A percentile compares a stretch with the other conserved stretches of the same genome.
Evolutionary conservation across 2,888 invertebrate species (phyloP).

Genomic region (Cecidostiba fungosa): DNA sequence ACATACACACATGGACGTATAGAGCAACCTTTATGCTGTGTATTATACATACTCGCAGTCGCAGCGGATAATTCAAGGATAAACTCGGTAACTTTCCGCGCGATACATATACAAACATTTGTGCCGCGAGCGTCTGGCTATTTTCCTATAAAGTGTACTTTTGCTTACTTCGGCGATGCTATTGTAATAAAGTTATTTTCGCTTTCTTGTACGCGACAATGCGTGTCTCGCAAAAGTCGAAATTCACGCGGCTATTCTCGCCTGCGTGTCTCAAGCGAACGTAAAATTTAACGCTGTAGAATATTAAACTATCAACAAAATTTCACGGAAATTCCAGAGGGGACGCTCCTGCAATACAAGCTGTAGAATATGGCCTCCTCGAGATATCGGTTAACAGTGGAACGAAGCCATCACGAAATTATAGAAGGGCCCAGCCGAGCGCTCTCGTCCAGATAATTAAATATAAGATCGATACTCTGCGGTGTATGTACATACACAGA

Average conservation of each 20-base stretch:
- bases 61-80: background rate
- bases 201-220: too few relatives aligned
- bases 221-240: too few relatives aligned
- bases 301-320: too few relatives aligned
- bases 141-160: too few relatives aligned
- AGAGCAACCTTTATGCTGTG: background rate
- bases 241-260: too few relatives aligned
- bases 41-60: background rate
- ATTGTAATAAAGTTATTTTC: too few relatives aligned
- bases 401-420: background rate
- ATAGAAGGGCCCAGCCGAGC: background rate
- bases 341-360: too few relatives aligned
- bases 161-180: background rate
- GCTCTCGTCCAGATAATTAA: slow-evolving; percentile 45
- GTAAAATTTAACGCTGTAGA: too few relatives aligned
- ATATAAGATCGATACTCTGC: slow-evolving; percentile 51
- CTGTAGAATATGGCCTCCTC: too few relatives aligned
- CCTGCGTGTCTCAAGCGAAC: too few relatives aligned
- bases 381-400: background rate
- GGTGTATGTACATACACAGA: background rate
- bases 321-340: too few relatives aligned
- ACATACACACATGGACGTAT: too few relatives aligned
- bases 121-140: background rate
- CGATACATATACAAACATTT: slow-evolving; percentile 7
- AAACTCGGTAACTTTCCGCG: background rate